These are phyloP conservation scores for Megatriorchis doriae DNA, from an alignment of 2,113 vertebrate species.

Conservation along the genomic window DNA sequence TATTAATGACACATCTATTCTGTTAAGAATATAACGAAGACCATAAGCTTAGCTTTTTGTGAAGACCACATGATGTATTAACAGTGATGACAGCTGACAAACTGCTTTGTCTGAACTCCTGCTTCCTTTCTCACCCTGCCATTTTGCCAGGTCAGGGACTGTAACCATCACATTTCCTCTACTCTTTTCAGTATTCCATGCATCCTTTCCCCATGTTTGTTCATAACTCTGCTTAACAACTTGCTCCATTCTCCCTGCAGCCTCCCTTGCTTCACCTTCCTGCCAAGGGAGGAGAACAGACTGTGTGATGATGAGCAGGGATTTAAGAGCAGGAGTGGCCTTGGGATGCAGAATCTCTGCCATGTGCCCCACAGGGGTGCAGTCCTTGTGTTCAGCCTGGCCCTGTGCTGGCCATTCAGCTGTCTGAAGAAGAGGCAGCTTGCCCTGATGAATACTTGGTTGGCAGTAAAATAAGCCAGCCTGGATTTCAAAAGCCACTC, in stretches of 20 bases:
- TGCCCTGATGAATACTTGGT: neutral
- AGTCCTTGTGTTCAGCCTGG: neutral
- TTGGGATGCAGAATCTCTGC: neutral
- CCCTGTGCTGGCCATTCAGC: neutral
- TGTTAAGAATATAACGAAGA: neutral
- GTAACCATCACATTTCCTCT: neutral
- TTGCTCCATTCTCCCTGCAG: neutral
- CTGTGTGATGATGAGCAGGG: neutral
- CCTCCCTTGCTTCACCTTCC: neutral
- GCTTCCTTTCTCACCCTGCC: neutral
- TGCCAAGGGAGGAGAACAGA: neutral
- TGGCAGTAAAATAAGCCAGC: neutral
- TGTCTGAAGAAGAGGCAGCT: neutral
- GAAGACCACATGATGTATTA: neutral
- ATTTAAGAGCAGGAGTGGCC: neutral
- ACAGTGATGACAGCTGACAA: neutral
- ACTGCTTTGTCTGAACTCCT: neutral
- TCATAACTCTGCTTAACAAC: neutral
- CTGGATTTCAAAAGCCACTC: neutral
- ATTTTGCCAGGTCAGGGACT: neutral
- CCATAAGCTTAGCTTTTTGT: neutral
- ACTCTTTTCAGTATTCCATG: neutral
- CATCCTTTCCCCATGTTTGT: neutral
- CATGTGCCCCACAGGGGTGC: rapidly evolving
- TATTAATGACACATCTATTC: neutral